A percentile compares a stretch with the other conserved stretches of the same genome.
These are phyloP conservation scores for Phengaris arion DNA, from an alignment of 2,888 invertebrate genomes.

Conservation along the genomic window DNA sequence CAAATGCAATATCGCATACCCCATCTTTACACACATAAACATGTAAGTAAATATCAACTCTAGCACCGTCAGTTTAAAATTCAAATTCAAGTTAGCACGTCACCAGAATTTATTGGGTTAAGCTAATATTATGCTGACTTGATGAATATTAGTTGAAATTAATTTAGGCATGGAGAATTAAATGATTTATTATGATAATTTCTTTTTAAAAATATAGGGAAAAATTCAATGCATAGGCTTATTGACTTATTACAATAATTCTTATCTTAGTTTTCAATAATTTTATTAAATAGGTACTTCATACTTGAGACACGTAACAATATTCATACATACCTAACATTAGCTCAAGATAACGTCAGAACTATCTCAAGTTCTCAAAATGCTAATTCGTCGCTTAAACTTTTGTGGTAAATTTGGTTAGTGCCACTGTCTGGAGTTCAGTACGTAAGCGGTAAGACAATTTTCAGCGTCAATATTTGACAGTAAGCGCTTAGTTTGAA, in stretches of 20 bases:
- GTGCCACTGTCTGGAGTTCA: not conserved
- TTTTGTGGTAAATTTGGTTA: conserved; percentile 26
- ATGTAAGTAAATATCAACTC: conserved; percentile 21
- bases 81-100: not conserved
- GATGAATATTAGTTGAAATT: conserved; percentile 7
- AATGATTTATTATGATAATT: not conserved
- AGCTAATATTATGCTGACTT: conserved; percentile 16
- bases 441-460: conserved; percentile 14
- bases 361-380: conserved; percentile 6
- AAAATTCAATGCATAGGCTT: not conserved
- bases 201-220: not conserved
- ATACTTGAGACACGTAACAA: not conserved
- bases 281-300: too few relatives aligned
- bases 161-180: not conserved
- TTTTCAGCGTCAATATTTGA: conserved; percentile 32
- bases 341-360: conserved; percentile 1
- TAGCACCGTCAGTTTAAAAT: not conserved
- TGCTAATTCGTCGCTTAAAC: conserved; percentile 9
- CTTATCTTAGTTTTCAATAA: not conserved
- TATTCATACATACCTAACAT: not conserved
- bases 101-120: conserved; percentile 8
- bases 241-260: not conserved
- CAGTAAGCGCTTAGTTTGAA: conserved; percentile 29
- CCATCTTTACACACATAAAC: conserved; percentile 28
- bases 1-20: conserved; percentile 41